A percentile compares a stretch with the other conserved stretches of the same genome.
Conservation (phyloP, 2,888 invertebrate genomes). For the Sarcophaga rosellei region DNA sequence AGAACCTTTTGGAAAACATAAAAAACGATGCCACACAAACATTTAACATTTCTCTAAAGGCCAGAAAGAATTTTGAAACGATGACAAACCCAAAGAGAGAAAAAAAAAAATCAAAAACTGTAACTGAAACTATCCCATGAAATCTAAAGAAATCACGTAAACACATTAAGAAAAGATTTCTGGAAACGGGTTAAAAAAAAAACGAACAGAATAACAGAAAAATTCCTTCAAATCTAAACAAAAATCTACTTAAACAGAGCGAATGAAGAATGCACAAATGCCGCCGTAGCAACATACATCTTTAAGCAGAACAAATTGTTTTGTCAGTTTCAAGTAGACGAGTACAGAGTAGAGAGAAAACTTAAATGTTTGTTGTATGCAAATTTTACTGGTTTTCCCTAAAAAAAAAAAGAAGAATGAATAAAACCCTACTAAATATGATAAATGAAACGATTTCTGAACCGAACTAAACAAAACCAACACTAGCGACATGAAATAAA, state of each 20-base stretch:
- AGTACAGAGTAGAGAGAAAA: neutral
- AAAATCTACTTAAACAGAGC: constrained; percentile 36
- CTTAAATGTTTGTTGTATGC: constrained; percentile 54
- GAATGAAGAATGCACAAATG: neutral
- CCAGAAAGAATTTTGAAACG: neutral
- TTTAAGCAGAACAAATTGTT: constrained; percentile 72
- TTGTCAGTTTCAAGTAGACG: constrained; percentile 68
- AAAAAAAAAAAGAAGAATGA: neutral
- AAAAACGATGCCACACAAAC: neutral
- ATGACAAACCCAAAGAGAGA: constrained; percentile 51
- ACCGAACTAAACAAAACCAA: constrained; percentile 37
- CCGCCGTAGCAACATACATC: constrained; percentile 50
- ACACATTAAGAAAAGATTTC: constrained; percentile 63
- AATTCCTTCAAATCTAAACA: constrained; percentile 22
- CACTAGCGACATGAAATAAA: constrained; percentile 35
- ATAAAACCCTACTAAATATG: constrained; percentile 39
- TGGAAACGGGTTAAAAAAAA: constrained; percentile 63
- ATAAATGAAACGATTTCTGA: constrained; percentile 63
- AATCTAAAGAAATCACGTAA: constrained; percentile 66
- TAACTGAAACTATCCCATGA: constrained; percentile 66
- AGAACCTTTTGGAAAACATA: too few species aligned
- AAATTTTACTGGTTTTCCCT: constrained; percentile 63
- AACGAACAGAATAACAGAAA: constrained; percentile 7
- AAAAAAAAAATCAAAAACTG: neutral
- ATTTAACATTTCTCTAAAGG: neutral